A percentile compares a stretch with the other conserved stretches of the same genome.
These are phyloP conservation scores for Drosophila sturtevanti DNA, from an alignment of 1,140 invertebrate species.

Conservation along the genomic window DNA sequence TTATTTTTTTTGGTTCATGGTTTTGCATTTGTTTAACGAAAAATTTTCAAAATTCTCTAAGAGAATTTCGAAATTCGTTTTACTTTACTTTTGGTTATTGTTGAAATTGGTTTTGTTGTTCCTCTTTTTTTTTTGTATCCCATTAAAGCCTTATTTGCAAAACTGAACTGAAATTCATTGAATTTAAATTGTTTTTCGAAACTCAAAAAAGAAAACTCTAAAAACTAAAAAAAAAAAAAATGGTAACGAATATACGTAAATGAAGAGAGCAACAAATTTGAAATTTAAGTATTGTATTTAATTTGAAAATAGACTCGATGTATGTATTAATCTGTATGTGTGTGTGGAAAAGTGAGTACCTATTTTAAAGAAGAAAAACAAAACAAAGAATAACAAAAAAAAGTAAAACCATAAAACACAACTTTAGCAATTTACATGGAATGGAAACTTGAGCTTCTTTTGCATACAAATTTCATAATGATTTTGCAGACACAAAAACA, in stretches of 20 bases:
- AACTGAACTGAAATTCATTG: constrained; percentile 71
- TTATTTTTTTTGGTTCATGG: constrained; percentile 48
- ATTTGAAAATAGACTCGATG: constrained; percentile 41
- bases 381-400: constrained; percentile 31
- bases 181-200: constrained; percentile 60
- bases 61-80: neutral
- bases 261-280: constrained; percentile 72
- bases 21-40: neutral
- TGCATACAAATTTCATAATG: constrained; percentile 39
- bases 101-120: constrained; percentile 2
- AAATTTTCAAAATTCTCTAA: constrained; percentile 22
- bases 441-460: constrained; percentile 65
- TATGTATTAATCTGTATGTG: constrained; percentile 26
- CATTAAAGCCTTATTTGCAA: constrained; percentile 29
- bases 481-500: constrained; percentile 42
- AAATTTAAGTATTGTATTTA: constrained; percentile 70
- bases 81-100: constrained; percentile 2
- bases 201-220: constrained; percentile 11
- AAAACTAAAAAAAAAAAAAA: constrained; percentile 52
- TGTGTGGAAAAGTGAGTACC: constrained; percentile 56
- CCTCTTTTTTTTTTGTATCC: neutral
- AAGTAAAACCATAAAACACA: constrained; percentile 27
- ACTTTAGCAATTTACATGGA: constrained; percentile 20
- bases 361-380: constrained; percentile 39
- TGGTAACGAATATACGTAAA: constrained; percentile 77